Percentiles rank a stretch among this genome's conserved stretches.
These are phyloP conservation scores for Sinella curviseta DNA, from an alignment of 1,140 invertebrate species.

Conservation along the genomic window DNA sequence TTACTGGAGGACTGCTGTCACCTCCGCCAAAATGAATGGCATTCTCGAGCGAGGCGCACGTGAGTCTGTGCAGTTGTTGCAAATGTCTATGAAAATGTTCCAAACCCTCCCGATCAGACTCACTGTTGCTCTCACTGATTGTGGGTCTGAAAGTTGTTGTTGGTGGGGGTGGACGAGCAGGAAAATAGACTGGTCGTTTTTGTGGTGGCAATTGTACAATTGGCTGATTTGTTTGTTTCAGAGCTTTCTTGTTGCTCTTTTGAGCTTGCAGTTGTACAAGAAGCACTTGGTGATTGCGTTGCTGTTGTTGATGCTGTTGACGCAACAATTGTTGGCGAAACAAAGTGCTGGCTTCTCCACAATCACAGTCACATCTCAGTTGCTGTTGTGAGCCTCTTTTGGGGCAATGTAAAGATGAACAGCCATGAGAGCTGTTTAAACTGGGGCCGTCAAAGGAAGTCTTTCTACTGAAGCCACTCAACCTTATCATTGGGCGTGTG, in stretches of 20 bases:
- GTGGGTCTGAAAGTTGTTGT: background rate
- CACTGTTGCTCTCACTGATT: slow-evolving; percentile 8
- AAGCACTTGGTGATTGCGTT: background rate
- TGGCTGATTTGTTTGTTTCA: background rate
- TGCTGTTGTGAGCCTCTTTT: slow-evolving; percentile 1
- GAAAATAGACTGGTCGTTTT: slow-evolving; percentile 5
- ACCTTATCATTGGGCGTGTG: slow-evolving; percentile 16
- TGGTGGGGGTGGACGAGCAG: background rate
- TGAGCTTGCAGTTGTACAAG: slow-evolving; percentile 6
- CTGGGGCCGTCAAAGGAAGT: slow-evolving; percentile 21
- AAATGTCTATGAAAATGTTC: slow-evolving; percentile 21
- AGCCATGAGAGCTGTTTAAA: background rate
- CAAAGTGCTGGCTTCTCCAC: background rate
- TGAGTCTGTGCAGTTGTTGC: slow-evolving; percentile 6
- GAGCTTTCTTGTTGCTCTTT: background rate
- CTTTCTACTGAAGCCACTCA: slow-evolving; percentile 19
- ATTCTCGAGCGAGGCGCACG: background rate
- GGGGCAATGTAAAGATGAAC: background rate
- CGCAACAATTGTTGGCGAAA: background rate
- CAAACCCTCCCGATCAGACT: slow-evolving; percentile 4
- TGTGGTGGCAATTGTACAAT: background rate
- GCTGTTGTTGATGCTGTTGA: slow-evolving; percentile 9
- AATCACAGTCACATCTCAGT: slow-evolving; percentile 5
- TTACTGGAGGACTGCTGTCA: background rate
- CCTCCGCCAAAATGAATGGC: background rate